Conservation (phyloP, 2,113 vertebrate genomes). For the Labeo catla region DNA sequence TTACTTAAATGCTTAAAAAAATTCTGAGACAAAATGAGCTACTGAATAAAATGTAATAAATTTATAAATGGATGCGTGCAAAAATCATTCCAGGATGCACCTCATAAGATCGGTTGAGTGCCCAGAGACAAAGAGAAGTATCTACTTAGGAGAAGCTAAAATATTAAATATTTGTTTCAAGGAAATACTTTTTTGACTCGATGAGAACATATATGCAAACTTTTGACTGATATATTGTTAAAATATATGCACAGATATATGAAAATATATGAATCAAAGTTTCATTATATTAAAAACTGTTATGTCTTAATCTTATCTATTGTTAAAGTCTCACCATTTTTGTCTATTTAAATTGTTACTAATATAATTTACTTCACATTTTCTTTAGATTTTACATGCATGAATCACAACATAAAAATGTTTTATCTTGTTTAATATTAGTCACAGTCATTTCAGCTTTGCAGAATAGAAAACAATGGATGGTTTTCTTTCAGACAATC, state of each 20-base stretch:
- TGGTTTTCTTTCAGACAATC: constrained; percentile 35
- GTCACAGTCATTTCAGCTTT: neutral
- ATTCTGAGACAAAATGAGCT: neutral
- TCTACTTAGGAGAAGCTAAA: neutral
- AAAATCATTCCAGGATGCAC: neutral
- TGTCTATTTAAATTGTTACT: neutral
- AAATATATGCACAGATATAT: neutral
- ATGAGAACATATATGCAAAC: neutral
- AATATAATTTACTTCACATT: neutral
- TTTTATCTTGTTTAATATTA: neutral
- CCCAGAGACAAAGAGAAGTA: neutral
- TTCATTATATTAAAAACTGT: neutral
- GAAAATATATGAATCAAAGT: neutral
- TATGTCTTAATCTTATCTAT: neutral
- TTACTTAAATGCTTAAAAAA: neutral
- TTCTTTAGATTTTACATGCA: no score
- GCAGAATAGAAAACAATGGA: constrained; percentile 44
- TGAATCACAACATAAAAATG: no score
- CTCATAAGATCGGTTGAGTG: neutral
- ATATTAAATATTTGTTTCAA: neutral
- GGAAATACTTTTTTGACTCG: neutral
- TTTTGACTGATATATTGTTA: neutral
- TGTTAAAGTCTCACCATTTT: neutral
- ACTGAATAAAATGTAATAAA: neutral
- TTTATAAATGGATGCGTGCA: neutral